Base-by-base conservation (phyloP, 1,140 invertebrate species). In the Campoletis sonorensis region DNA sequence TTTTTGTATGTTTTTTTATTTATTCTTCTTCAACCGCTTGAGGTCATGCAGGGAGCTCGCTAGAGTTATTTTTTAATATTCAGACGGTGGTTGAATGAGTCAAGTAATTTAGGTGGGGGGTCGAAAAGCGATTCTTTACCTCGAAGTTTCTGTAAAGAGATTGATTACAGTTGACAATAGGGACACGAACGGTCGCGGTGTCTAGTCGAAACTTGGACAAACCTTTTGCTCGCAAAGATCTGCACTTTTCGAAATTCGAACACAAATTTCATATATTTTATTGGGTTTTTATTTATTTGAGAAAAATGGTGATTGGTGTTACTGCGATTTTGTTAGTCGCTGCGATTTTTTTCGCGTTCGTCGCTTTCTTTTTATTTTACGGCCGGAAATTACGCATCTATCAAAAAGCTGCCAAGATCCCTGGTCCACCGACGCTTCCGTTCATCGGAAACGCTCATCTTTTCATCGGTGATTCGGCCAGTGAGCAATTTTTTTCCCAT, bases 371-470 rank as follows among this genome's bases (percentile, higher is more conserved):
- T 3, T 4, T 82, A 13, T 81, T 84, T 45, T 80, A 85, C 58
- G 11, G 82, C 3, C 79, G 70, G 64, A 84, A 79, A 82, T 67
- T 83, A 23, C 70, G 79, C 30, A 23, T 89, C 68, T 85, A 92
- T 54, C 84, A 86, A 26, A 85, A 88, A 71, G 89, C 90, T 18
- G 86, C 87, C 10, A 84, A 86, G 82, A 85, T 93, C 61, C 92
- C 93, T 0, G 93, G 93, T 27, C 94, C 94, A 0, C 89, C 90
- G 3, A 85, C 91, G 0, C 79, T 94, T 0, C 94, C 94, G 0
- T 70, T 95, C 4, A 86, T 95, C 21, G 94, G 94, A 30, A 94
- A 94, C 81, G 93, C 92, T 30, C 89, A 92, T 79, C 85, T 92
- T 27, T 93, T 94, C 80, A 84, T 93, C 4, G 93, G 93, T 37